phyloP scores from a whole-genome alignment of 1,140 invertebrate genomes.

The Thaumetopoea pityocampa region DNA sequence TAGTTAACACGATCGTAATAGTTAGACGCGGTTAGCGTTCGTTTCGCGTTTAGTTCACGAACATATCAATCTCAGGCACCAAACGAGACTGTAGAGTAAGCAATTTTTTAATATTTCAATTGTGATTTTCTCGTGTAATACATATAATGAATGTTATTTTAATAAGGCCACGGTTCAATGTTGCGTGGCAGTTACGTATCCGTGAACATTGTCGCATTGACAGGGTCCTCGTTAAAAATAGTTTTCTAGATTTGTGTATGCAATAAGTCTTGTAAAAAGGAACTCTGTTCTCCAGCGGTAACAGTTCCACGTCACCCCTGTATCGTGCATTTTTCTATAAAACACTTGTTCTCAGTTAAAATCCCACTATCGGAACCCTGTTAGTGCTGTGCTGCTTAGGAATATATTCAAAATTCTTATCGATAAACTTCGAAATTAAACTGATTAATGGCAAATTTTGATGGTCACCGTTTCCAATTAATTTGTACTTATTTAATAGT shows the following conservation, averaged over 20 bases:
- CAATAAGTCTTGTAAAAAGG: slow-evolving; percentile 38
- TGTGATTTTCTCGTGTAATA: slow-evolving; percentile 45
- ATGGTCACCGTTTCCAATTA: slow-evolving; percentile 49
- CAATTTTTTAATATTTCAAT: slow-evolving; percentile 56
- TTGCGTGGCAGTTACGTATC: slow-evolving; percentile 12
- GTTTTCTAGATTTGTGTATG: slow-evolving; percentile 35
- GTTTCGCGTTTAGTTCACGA: slow-evolving; percentile 70
- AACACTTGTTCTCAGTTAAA: slow-evolving; percentile 23
- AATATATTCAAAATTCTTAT: slow-evolving; percentile 50
- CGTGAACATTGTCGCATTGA: slow-evolving; percentile 13
- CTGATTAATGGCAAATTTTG: slow-evolving; percentile 36
- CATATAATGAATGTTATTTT: slow-evolving; percentile 23
- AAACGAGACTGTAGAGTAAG: slow-evolving; percentile 69
- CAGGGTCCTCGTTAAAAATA: slow-evolving; percentile 20
- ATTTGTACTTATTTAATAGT: slow-evolving; percentile 45
- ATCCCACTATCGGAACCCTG: neutral
- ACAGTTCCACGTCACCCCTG: slow-evolving; percentile 39
- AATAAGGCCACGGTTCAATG: slow-evolving; percentile 24
- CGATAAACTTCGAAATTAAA: slow-evolving; percentile 35
- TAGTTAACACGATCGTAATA: slow-evolving; percentile 65
- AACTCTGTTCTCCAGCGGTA: slow-evolving; percentile 46
- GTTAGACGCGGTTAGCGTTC: slow-evolving; percentile 59
- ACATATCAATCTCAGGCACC: slow-evolving; percentile 75
- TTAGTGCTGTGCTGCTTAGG: slow-evolving; percentile 45
- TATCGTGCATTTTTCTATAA: slow-evolving; percentile 45